Base-by-base conservation (phyloP, 2,113 vertebrate genomes). In the Eidolon helvum region DNA sequence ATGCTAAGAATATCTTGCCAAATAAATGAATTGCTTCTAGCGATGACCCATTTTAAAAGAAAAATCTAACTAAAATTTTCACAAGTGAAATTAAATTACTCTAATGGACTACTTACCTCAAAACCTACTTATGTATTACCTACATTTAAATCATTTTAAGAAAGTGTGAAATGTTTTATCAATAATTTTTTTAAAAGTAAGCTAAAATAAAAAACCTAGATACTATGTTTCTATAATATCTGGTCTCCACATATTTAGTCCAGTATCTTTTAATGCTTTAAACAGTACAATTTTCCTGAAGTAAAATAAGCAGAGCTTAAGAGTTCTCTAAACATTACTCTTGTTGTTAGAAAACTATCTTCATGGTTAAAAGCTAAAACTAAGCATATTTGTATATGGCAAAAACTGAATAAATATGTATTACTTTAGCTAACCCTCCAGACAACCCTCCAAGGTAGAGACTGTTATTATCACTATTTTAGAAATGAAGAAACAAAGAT, bases 31-130 rank as follows among this genome's bases (percentile, higher is more conserved):
- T 35, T 96, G 97, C 91, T 98, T 72, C 96, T 85, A 95, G 22
- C 48, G 2, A 93, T 91, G 94, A 97, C 95, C 91, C 50, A 90
- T n/a, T 96, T 98, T 95, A 71, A 96, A 61, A 97, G 65, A 87
- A 92, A 96, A 93, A 93, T 26, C 75, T 82, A 87, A 61, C 93
- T 93, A 91, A 95, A 96, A 59, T 85, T 87, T 97, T 97, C 90
- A 80, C 84, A 96, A 95, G 61, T 43, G n/a, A 97, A 98, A 98
- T 95, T 97, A 97, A 96, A 96, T 96, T 90, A 98, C 71, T 74
- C 96, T 83, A 6, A 14, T n/a, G 65, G 95, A 95, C 71, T 87
- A 97, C 83, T 98, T 96, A 97, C 95, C 92, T 92, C 85, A 96
- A 97, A 98, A 97, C 86, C 83, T 93, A 97, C 82, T 96, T 98